Percentiles rank a stretch among this genome's conserved stretches.
These are phyloP conservation scores for Autographa pulchrina DNA, from an alignment of 2,888 invertebrate species.

Conservation along the genomic window DNA sequence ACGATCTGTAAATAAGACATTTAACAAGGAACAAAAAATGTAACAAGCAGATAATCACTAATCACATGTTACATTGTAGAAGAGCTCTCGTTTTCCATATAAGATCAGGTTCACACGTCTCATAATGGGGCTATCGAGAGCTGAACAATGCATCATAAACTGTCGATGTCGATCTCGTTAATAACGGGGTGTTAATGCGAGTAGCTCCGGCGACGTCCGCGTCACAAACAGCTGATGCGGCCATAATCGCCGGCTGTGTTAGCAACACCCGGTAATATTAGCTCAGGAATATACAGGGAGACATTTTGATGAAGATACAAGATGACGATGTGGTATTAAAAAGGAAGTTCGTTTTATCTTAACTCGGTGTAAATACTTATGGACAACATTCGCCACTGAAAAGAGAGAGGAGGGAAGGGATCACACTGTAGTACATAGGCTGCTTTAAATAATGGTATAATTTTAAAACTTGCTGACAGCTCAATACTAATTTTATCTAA, in stretches of 20 bases:
- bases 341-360: too few species aligned
- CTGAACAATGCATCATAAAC: constrained; percentile 46
- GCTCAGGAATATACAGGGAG: not conserved
- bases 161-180: constrained; percentile 38
- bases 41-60: not conserved
- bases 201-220: not conserved
- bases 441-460: too few species aligned
- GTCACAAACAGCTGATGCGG: not conserved
- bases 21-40: not conserved
- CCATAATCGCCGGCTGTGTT: not conserved
- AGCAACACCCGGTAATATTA: not conserved
- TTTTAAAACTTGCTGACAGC: too few species aligned
- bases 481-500: too few species aligned
- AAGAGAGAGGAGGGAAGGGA: too few species aligned
- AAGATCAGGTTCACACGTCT: constrained; percentile 27
- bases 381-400: too few species aligned
- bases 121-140: constrained; percentile 30
- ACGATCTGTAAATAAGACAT: too few species aligned
- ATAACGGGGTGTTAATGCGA: constrained; percentile 41
- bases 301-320: not conserved
- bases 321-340: not conserved
- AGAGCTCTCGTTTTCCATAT: constrained; percentile 7
- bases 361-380: too few species aligned
- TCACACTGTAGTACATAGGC: too few species aligned
- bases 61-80: constrained; percentile 8